Evolutionary conservation across 2,888 invertebrate species (phyloP), one percentile per base, ranked within the genome.

Genomic region (Drosophila quinaria): DNA sequence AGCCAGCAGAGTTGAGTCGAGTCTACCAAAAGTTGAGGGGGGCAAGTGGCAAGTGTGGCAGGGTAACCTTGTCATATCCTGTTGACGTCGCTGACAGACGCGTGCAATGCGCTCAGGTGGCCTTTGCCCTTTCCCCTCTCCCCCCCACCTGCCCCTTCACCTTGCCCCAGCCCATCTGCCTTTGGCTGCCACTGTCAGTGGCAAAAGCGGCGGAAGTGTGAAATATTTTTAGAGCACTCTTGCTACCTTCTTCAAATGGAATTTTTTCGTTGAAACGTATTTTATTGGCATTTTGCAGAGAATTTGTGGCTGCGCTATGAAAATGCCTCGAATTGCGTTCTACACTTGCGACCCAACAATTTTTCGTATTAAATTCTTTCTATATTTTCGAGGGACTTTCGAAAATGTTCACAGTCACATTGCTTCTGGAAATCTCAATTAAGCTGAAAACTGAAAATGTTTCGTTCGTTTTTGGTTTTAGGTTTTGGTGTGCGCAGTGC

Each of bases 181-280:
- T 33, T 29, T 66, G 58, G 5, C n/a, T 41, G 42, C 60, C 39
- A 35, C 33, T 66, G 58, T 13, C 54, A 46, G 50, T 58, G 44
- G 44, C 44, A 44, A 22, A 44, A 22, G 22, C 42, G 64, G 60
- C 85, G 80, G 85, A 87, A 89, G 87, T 81, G 87, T 85, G 87
- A 85, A 85, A 85, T 85, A 89, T 79, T 89, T 89, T 71, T 77
- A 67, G 74, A 68, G 66, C 62, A 49, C 70, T 62, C 63, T 39
- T 62, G 64, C 50, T 71, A 54, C 63, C 78, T 73, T 74, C 70
- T 61, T 62, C 58, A 60, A 80, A 86, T 89, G 86, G 86, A 91
- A 91, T 90, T 91, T 81, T 90, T 90, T 81, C 87, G 81, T 61
- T 74, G 50, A 68, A 85, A 74, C 87, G 80, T 87, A 87, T 85